Base-by-base conservation (phyloP, 2,113 vertebrate genomes). In the Menura novaehollandiae region DNA sequence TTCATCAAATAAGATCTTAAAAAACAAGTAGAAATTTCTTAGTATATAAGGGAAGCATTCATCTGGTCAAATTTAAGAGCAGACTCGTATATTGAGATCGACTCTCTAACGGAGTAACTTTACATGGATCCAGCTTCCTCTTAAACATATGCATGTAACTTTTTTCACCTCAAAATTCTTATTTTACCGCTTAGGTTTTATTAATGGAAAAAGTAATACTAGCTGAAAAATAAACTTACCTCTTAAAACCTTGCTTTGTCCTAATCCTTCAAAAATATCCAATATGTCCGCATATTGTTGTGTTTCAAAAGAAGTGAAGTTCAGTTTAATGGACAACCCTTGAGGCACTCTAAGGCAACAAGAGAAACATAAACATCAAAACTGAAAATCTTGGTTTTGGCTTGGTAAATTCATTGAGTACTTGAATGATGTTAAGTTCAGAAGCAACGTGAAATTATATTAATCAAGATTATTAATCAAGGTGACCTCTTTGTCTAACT, bases 231-330 rank as follows among this genome's bases (percentile, higher is more conserved):
- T 32, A 86, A 73, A 49, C 97, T 97, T 97, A 98, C 98, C 98
- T 97, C 97, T 98, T 97, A 98, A 97, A 95, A 96, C 79, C 93
- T 98, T 98, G 71, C 49, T 93, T 96, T 96, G 44, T 94, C 98
- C 98, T 77, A 93, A 44, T 13, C 98, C 98, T 98, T 98, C 98
- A 97, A 97, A 98, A 94, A 98, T 96, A 46, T 71, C 52, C 87
- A 98, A 71, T 18, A 4, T 8, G 15, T 98, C 98, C 5, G 9
- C 2, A 75, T 95, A 97, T 35, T 17, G 23, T 55, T 97, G 84
- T 33, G 94, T 96, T 41, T 97, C 81, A 91, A 98, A 98, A 63
- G 93, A 91, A 95, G 83, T 64, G 17, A 98, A 98, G 74, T 95
- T 97, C 83, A 98, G 35, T 93, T 98, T 94, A 94, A 98, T 96